Evolutionary conservation across 2,113 vertebrate genomes (phyloP).

Genomic region (Rhinoderma darwinii): DNA sequence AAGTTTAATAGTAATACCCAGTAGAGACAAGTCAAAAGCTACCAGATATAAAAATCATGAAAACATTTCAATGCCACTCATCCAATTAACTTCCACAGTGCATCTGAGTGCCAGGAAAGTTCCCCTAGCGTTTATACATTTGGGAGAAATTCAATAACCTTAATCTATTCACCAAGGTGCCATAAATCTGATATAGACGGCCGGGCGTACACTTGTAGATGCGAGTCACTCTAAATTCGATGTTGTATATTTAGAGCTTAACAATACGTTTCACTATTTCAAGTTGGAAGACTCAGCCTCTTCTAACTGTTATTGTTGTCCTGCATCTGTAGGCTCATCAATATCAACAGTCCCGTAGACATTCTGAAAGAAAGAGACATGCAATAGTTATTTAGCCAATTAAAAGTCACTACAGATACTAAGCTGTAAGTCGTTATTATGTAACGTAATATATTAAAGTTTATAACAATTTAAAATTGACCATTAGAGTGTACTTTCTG

Average conservation of each 20-base stretch:
- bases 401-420: neutral
- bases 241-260: neutral
- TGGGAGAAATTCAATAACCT: neutral
- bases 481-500: too few relatives aligned
- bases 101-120: neutral
- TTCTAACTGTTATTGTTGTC: slow-evolving; percentile 9
- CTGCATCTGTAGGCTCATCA: neutral
- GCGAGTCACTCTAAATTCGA: neutral
- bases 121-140: neutral
- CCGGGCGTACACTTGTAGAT: neutral
- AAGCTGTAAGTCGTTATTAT: neutral
- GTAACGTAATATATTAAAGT: neutral
- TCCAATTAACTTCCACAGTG: neutral
- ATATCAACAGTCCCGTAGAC: neutral
- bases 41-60: too few relatives aligned
- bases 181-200: neutral
- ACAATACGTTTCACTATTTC: neutral
- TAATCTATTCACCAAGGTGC: neutral
- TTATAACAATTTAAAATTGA: too few relatives aligned
- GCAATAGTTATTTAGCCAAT: neutral
- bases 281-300: neutral
- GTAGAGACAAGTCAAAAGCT: neutral
- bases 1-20: too few relatives aligned
- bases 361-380: slow-evolving; percentile 7
- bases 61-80: neutral